Evolutionary conservation across 2,797 vertebrate genomes (phyloP), one percentile per base, ranked within the genome.

Genomic region (Acestrorhynchus altus): DNA sequence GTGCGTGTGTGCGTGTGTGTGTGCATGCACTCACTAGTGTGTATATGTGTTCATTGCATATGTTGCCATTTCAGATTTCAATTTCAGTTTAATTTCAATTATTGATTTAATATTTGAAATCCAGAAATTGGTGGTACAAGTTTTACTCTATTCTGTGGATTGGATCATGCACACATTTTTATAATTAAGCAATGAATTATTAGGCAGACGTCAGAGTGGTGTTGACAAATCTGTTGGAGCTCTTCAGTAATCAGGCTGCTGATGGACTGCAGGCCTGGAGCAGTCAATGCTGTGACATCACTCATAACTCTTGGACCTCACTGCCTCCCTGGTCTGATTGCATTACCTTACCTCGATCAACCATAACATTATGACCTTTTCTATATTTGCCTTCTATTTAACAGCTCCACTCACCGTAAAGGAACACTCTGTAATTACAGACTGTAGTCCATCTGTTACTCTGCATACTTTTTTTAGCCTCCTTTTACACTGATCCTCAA

Each of bases 141-240:
- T 57, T 28, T 57, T 15, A 26, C 54, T 26, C 5, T 20, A 22
- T 52, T 52, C 51, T 20, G 51, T 6, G 16, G 1, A 4, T 57
- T 4, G 8, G 18, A n/a, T 52, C 8, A 54, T 22, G 20, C n/a
- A 35, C 26, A 72, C 52, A 51, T 24, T 16, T 40, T 60, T 16
- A 69, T 61, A 67, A 67, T 76, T 69, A 78, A 44, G 87, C 81
- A 83, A 56, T 84, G 74, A 86, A 86, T 88, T 80, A 84, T 64
- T 68, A 81, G 74, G 67, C 76, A 64, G 81, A 84, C 81, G 26
- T 83, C 76, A 46, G 15, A 63, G 63, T 70, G 82, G 84, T 81
- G 74, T 81, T 83, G 80, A 88, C 84, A 85, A 87, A 88, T 85
- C 82, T 81, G 77, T 42, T 86, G 83, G 66, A 81, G 83, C 80